Evolutionary conservation across 92 coral and sea anemone genomes (phyloP).

Genomic region (Phenganax subtilis): DNA sequence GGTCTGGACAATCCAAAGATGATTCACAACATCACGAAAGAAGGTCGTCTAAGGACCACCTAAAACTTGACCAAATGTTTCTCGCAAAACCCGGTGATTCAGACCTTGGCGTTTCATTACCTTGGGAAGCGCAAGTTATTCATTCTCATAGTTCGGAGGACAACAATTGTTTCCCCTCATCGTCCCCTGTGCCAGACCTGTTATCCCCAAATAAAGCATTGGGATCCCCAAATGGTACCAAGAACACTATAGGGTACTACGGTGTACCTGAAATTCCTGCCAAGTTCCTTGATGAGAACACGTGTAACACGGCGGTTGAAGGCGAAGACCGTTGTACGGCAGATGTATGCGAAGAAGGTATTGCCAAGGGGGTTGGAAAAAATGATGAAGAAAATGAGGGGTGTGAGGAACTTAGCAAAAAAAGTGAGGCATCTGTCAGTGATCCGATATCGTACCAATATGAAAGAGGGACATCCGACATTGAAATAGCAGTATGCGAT

Average conservation of each 20-base stretch:
- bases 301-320: not conserved
- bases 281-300: not conserved
- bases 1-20: constrained; percentile 15
- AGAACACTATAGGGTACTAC: not conserved
- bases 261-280: not conserved
- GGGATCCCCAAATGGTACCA: constrained; percentile 2
- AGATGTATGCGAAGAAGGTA: not conserved
- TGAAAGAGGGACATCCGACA: too few relatives aligned
- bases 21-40: constrained; percentile 13
- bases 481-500: too few relatives aligned
- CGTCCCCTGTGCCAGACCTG: not conserved
- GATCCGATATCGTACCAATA: too few relatives aligned
- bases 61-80: constrained; percentile 12
- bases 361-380: not conserved
- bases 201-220: not conserved
- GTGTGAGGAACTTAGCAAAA: not conserved
- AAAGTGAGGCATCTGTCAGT: too few relatives aligned
- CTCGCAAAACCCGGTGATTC: constrained; percentile 35
- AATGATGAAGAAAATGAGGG: not conserved
- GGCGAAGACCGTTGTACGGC: not conserved
- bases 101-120: constrained; percentile 34
- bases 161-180: not conserved
- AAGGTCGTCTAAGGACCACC: not conserved
- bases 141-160: constrained; percentile 3
- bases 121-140: constrained; percentile 37